A percentile compares a stretch with the other conserved stretches of the same genome.
Evolutionary conservation across 2,797 vertebrate genomes (phyloP).

Genomic region (Echeneis naucrates): DNA sequence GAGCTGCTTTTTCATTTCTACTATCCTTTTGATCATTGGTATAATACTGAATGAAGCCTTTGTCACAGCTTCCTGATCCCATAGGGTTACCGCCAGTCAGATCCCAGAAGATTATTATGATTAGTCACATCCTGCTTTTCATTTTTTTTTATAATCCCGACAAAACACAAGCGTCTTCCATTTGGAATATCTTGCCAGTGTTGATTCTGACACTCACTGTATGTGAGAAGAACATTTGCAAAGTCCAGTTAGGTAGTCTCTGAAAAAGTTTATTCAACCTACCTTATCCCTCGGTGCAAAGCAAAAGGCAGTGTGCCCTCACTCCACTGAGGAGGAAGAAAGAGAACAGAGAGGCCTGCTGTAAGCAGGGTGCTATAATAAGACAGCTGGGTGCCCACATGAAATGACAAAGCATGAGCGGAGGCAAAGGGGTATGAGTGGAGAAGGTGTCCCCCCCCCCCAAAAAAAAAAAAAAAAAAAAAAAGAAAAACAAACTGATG

Average conservation of each 20-base stretch:
- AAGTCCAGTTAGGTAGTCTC: not conserved
- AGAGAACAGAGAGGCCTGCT: conserved; percentile 42
- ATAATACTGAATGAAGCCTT: no score
- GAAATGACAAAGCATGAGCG: conserved; percentile 58
- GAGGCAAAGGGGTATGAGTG: conserved; percentile 22
- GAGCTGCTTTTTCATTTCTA: no score
- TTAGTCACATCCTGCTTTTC: no score
- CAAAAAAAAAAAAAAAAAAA: conserved; percentile 33
- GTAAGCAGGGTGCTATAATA: conserved; percentile 70
- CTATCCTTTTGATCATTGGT: no score
- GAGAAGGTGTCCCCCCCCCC: conserved; percentile 44
- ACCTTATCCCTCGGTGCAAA: not conserved
- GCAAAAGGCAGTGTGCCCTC: not conserved
- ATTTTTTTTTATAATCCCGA: not conserved
- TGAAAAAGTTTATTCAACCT: not conserved
- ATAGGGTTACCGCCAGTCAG: no score
- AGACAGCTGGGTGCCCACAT: conserved; percentile 72
- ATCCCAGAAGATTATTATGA: no score
- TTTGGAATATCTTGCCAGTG: not conserved
- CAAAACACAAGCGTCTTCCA: not conserved
- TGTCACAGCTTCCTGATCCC: no score
- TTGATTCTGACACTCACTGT: not conserved
- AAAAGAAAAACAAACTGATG: conserved; percentile 27
- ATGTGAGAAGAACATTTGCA: not conserved
- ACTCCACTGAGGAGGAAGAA: conserved; percentile 23